Base-by-base conservation (phyloP, 1,140 invertebrate species). In the Caerostris darwini region DNA sequence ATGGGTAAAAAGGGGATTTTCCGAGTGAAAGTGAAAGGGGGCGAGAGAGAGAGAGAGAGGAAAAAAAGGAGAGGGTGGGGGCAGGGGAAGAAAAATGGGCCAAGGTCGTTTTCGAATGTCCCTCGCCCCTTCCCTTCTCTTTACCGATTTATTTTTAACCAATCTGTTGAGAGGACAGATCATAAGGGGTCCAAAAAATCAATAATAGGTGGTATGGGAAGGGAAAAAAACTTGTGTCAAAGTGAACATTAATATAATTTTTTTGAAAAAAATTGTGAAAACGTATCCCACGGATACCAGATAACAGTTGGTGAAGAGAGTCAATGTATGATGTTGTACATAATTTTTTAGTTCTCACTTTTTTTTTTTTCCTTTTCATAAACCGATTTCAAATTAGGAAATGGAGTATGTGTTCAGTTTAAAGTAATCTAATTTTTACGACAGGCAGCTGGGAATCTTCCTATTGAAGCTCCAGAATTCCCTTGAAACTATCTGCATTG, bases 1-100 rank as follows among this genome's bases (percentile, higher is more conserved):
- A 57, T 86, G 92, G 86, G 71, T 71, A 87, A 71, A 94, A 89
- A 88, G 71, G 92, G 86, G 92, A 94, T 94, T 94, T 94, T 93
- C 77, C 54, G 81, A 93, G 57, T 71, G 92, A 94, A 94, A 94
- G 92, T 94, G 92, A 94, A 94, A 94, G 86, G 77, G 77, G 57
- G 59, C 71, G 61, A 58, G 90, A 61, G 57, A 64, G 10, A 1
- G 12, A 64, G 83, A 83, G 86, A 86, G 17, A 56, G 34, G 2
- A 34, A 34, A 34, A 34, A 34, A 34, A 34, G 34, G 34, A 34
- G 34, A 34, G 34, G 34, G 34, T 34, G 34, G 34, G 34, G 34
- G 8, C 7, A 6, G 81, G 19, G 56, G 34, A 54, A 50, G 34
- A 34, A 82, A 94, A 94, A 89, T 94, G 69, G 92, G 92, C 92